Base-by-base conservation (phyloP, 2,888 invertebrate genomes). In the Patella ulyssiponensis region DNA sequence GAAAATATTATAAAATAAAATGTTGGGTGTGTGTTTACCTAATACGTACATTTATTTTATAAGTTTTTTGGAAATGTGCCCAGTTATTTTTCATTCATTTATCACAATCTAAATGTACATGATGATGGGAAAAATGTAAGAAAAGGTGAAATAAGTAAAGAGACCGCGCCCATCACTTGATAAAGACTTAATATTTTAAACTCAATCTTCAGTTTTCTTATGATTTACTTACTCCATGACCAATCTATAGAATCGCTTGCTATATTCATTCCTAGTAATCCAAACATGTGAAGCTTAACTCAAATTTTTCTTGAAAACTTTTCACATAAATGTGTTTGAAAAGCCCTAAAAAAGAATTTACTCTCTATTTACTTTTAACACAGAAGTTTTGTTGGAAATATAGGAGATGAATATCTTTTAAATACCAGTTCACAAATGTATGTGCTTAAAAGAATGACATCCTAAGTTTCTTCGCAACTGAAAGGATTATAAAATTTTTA, bases 71-170 rank as follows among this genome's bases (percentile, higher is more conserved):
- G 64, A 64, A 64, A 64, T 64, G 20, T 64, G 64, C 64, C 64
- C 64, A 64, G 64, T 23, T 23, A 64, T 64, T 64, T 64, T 64
- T 64, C 64, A 64, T 64, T 64, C 64, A 64, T 64, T 64, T 64
- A 23, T 23, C 64, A 64, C 23, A 64, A 64, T 64, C 64, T 23
- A 23, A 20, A 20, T 23, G 23, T 64, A 64, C 20, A 20, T 23
- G 64, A 64, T 11, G 20, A 23, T 20, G 12, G 64, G 20, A 23
- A 64, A 64, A 64, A 23, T 64, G 14, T 11, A 23, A 14, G 20
- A 64, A 64, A 64, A 64, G 23, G 23, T 64, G 20, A 64, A 56
- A 44, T 44, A 64, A 64, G 64, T 64, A 64, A 64, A 64, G 64
- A 64, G 23, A 64, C 64, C 64, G 23, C 64, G 23, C 64, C 64